These are phyloP conservation scores for Leptinotarsa defecta DNA, from an alignment of 1,140 invertebrate species.

Conservation along the genomic window DNA sequence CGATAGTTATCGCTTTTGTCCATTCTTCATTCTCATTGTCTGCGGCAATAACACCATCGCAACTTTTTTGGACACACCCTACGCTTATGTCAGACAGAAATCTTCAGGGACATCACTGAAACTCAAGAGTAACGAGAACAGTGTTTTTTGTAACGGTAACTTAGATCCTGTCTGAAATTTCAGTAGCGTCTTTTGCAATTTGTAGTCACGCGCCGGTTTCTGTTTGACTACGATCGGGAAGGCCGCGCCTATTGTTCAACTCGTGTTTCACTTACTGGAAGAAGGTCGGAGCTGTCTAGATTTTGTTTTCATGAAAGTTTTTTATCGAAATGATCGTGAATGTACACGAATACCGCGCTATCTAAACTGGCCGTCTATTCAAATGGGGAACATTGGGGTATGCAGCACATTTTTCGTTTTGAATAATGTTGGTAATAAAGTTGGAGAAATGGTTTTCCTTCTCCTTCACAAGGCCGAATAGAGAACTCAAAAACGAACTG, in stretches of 20 bases:
- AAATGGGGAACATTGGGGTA: neutral
- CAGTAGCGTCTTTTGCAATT: constrained; percentile 18
- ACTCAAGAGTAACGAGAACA: neutral
- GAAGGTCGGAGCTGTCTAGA: constrained; percentile 21
- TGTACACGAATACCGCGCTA: constrained; percentile 8
- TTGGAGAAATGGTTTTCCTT: too few relatives aligned
- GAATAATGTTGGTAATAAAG: too few relatives aligned
- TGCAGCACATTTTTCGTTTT: neutral
- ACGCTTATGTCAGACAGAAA: neutral
- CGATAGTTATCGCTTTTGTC: too few relatives aligned
- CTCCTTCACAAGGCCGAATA: too few relatives aligned
- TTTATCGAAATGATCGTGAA: constrained; percentile 17
- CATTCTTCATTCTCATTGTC: too few relatives aligned
- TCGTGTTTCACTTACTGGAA: constrained; percentile 18
- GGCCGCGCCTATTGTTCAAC: constrained; percentile 21
- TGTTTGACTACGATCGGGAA: constrained; percentile 9
- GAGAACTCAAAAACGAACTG: too few relatives aligned
- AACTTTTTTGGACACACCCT: neutral
- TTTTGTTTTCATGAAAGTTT: constrained; percentile 23
- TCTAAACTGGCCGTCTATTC: constrained; percentile 5
- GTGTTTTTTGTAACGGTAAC: constrained; percentile 11
- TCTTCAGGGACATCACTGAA: constrained; percentile 7
- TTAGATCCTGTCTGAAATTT: constrained; percentile 16
- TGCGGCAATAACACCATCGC: too few relatives aligned
- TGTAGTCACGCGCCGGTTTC: constrained; percentile 18